Percentiles rank a stretch among this genome's conserved stretches.
Evolutionary conservation across 2,797 vertebrate species (phyloP).

Genomic region (Capromys pilorides): DNA sequence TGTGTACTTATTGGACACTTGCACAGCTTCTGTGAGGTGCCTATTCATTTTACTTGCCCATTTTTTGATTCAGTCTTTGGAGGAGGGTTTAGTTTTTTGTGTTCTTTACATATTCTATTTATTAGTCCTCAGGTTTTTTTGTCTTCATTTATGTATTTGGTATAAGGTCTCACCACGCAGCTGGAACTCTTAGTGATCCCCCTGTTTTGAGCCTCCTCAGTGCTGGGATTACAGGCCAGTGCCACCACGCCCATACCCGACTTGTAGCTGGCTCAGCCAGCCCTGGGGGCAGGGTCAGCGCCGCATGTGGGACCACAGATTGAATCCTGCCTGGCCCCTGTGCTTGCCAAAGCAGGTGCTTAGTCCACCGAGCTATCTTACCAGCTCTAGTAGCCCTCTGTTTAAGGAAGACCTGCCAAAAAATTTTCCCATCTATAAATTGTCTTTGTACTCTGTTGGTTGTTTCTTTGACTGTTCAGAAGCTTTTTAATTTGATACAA

Average conservation of each 20-base stretch:
- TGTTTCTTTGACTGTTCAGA: not conserved
- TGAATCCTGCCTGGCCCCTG: no score
- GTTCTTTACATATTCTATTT: not conserved
- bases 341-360: no score
- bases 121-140: not conserved
- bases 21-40: not conserved
- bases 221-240: no score
- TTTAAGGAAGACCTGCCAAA: not conserved
- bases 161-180: no score
- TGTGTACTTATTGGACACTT: not conserved
- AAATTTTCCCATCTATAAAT: not conserved
- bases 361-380: no score
- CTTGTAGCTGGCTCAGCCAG: no score
- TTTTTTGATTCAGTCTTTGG: not conserved
- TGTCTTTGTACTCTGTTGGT: not conserved
- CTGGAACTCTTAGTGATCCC: no score
- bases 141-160: no score
- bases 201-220: no score
- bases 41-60: not conserved
- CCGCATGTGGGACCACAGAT: no score
- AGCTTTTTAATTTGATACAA: not conserved
- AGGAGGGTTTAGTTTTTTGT: not conserved
- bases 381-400: not conserved
- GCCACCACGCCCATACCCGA: no score
- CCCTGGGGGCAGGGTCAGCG: no score